phyloP scores from a whole-genome alignment of 1,140 invertebrate species.

The Drosophila kohkoa region DNA sequence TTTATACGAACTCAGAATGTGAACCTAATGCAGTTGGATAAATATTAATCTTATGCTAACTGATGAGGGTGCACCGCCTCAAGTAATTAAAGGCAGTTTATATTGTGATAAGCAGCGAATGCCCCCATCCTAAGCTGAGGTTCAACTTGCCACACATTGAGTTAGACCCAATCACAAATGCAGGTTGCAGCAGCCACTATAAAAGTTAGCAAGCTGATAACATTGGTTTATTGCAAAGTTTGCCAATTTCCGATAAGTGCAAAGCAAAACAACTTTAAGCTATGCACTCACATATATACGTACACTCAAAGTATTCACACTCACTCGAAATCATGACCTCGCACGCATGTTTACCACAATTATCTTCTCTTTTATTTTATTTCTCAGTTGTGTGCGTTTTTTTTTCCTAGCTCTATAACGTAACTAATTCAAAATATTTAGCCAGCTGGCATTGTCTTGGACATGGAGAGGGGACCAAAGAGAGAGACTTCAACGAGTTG shows the following conservation, averaged over 20 bases:
- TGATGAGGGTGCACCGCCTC: constrained; percentile 3
- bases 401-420: constrained; percentile 34
- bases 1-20: constrained; percentile 17
- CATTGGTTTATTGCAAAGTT: not conserved
- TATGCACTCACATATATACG: not conserved
- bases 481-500: not conserved
- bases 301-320: not conserved
- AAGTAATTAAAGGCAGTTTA: constrained; percentile 36
- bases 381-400: no score
- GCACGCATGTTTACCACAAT: constrained; percentile 50
- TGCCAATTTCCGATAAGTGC: not conserved
- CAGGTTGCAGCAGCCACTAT: not conserved
- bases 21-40: constrained; percentile 34
- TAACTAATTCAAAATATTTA: constrained; percentile 59
- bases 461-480: not conserved
- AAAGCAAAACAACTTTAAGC: not conserved
- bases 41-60: constrained; percentile 19
- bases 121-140: not conserved
- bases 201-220: no score
- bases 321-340: constrained; percentile 34
- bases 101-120: constrained; percentile 10
- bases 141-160: constrained; percentile 10
- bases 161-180: not conserved
- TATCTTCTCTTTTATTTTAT: constrained; percentile 9
- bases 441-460: constrained; percentile 59